Conservation (phyloP, 2,113 vertebrate genomes). For the Ciconia boyciana region DNA sequence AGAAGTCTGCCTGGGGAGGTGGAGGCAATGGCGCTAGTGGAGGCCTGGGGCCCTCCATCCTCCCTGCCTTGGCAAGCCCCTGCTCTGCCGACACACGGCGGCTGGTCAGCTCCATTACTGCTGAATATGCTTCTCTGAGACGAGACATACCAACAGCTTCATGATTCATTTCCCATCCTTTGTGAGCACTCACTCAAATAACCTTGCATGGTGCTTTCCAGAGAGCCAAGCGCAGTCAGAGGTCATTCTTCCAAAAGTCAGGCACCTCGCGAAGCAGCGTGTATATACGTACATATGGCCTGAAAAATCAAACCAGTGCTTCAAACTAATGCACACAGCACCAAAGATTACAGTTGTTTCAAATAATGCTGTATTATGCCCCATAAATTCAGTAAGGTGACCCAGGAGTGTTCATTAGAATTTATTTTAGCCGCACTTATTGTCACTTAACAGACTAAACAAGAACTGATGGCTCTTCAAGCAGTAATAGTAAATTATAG, state of each 20-base stretch:
- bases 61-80: no score
- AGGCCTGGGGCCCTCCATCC: not conserved
- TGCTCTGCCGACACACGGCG: not conserved
- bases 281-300: accelerated
- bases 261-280: not conserved
- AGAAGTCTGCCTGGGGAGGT: not conserved
- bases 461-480: constrained; percentile 60
- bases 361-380: not conserved
- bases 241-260: not conserved
- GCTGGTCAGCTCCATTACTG: accelerated
- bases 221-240: not conserved
- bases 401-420: constrained; percentile 52
- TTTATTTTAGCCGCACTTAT: constrained; percentile 64
- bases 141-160: not conserved
- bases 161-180: not conserved
- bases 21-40: accelerated
- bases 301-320: not conserved
- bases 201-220: not conserved
- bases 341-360: not conserved
- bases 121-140: not conserved
- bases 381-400: constrained; percentile 68
- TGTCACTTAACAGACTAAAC: constrained; percentile 68
- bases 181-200: not conserved
- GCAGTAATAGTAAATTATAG: constrained; percentile 55
- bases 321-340: not conserved